Base-by-base conservation (phyloP, 2,113 vertebrate genomes). In the Aldabrachelys gigantea region DNA sequence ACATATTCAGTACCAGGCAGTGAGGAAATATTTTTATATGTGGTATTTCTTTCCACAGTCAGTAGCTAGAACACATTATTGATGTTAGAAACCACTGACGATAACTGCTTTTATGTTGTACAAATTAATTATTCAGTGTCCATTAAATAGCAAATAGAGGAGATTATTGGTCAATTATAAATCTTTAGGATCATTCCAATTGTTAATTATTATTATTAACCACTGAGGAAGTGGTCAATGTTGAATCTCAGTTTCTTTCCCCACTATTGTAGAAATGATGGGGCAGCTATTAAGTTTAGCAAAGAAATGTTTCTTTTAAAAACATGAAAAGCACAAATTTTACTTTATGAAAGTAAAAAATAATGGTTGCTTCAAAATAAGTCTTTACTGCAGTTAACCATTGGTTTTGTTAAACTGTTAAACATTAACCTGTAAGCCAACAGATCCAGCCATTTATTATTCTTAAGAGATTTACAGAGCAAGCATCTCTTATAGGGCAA, bases 131-230 rank as follows among this genome's bases (percentile, higher is more conserved):
- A 87, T 53, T 96, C 92, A 88, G 56, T 92, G 93, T 81, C 85
- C 62, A 80, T 88, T 56, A 97, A 96, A 65, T 80, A 89, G 27
- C 16, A 80, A 52, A 91, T 84, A 82, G 94, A 96, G 19, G 90
- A 21, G 53, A 82, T 94, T 93, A 95, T 6, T 91, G 72, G 78
- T 84, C 95, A 97, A 89, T 57, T 89, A 92, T 85, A 95, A 95
- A 96, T 90, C 91, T 56, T 65, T 38, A 81, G 19, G 88, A n/a
- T 85, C 17, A 96, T 79, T 94, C 62, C 54, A 82, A 35, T n/a
- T 75, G 35, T 85, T 44, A 95, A 88, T 3, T 83, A 82, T 16
- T 92, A 79, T 76, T 89, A 87, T 5, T 72, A 87, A 84, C 52
- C 8, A 84, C 38, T 72, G 44, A 89, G 82, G 54, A 94, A 94